Conservation (phyloP, 2,888 invertebrate species). For the Leptinotarsa juncta region DNA sequence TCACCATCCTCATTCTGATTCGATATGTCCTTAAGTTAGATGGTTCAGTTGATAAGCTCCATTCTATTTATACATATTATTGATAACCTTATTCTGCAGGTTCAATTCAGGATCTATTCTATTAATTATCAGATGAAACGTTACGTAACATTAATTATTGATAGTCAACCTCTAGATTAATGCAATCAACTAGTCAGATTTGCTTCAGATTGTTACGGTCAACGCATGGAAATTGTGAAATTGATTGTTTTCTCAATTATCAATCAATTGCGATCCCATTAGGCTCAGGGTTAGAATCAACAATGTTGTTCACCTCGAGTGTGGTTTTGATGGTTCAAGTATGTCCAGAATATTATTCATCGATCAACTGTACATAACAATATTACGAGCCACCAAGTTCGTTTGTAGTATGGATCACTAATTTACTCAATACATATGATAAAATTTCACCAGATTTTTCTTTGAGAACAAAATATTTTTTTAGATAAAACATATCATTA, state of each 20-base stretch:
- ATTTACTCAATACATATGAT: no score
- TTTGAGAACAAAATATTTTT: no score
- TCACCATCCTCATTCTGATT: no score
- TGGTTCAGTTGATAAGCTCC: neutral
- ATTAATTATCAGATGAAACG: neutral
- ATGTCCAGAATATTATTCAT: no score
- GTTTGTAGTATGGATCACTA: no score
- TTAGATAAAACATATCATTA: no score
- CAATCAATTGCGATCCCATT: neutral
- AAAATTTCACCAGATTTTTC: no score
- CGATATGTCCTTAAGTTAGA: no score
- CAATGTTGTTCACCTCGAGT: neutral
- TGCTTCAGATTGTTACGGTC: neutral
- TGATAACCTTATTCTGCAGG: neutral
- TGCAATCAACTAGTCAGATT: constrained; percentile 8
- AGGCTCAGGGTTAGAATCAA: neutral
- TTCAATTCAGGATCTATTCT: neutral
- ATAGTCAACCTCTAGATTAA: constrained; percentile 14
- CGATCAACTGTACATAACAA: no score
- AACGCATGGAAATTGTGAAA: constrained; percentile 1
- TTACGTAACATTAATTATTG: constrained; percentile 11
- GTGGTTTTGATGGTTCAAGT: neutral
- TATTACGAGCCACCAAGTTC: no score
- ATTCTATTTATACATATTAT: neutral
- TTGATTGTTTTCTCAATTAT: constrained; percentile 1